Percentiles rank a stretch among this genome's conserved stretches.
Conservation (phyloP, 2,113 vertebrate species). For the Amphilophus citrinellus region DNA sequence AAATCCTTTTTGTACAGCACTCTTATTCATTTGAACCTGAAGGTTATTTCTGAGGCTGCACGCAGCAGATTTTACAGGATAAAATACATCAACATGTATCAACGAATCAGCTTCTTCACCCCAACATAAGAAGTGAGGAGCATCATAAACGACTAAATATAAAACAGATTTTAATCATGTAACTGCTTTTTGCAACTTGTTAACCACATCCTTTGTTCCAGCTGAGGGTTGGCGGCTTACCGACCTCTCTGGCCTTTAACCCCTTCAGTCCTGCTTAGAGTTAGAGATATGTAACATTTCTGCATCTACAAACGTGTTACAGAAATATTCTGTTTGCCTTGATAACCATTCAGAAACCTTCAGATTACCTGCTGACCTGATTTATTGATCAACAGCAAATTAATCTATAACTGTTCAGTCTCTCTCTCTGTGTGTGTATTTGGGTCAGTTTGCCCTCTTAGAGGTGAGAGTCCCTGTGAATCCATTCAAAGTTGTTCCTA, state of each 20-base stretch:
- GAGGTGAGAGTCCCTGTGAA: fast-evolving
- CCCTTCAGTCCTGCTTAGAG: fast-evolving
- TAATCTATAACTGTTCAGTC: fast-evolving
- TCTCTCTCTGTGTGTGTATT: no score
- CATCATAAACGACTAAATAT: not conserved
- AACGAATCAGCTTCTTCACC: not conserved
- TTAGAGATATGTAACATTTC: not conserved
- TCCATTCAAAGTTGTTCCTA: not conserved
- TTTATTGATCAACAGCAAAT: not conserved
- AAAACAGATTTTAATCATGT: slow-evolving; percentile 11
- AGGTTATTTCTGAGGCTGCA: not conserved
- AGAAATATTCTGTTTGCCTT: not conserved
- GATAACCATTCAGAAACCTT: not conserved
- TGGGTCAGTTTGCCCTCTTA: not conserved
- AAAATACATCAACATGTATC: not conserved
- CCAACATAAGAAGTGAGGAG: not conserved
- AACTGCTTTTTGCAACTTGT: slow-evolving; percentile 3
- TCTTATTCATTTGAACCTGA: not conserved
- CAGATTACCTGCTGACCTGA: not conserved
- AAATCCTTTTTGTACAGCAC: not conserved
- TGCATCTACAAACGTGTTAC: no score
- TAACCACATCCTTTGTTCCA: slow-evolving; percentile 34
- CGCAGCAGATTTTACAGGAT: not conserved
- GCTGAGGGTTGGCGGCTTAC: slow-evolving; percentile 6
- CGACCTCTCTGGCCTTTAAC: not conserved